Base-by-base conservation (phyloP, 1,140 invertebrate species). In the Galleria mellonella region DNA sequence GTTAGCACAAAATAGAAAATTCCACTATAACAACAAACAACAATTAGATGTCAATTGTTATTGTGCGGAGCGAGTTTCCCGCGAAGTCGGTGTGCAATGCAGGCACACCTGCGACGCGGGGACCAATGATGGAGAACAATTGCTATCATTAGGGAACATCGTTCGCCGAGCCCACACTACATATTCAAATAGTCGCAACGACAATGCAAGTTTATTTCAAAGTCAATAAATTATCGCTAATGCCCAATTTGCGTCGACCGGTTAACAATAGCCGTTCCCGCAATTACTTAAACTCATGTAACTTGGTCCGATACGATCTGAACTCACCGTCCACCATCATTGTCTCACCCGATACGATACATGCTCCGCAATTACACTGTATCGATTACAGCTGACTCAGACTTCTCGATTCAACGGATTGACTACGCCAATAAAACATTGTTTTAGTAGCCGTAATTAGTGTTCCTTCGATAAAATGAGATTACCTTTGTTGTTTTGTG, bases 221-320 rank as follows among this genome's bases (percentile, higher is more conserved):
- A 78, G 58, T 62, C 75, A 70, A 82, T 82, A 82, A 77, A 84
- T 84, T 82, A 84, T 79, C 61, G 75, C 72, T 73, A 83, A 83
- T 81, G 74, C 81, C 71, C 74, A 84, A 84, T 82, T 84, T 84
- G 77, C 76, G 73, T 76, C 76, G 62, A 62, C 66, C 59, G 64
- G 67, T 59, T 75, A 81, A 84, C 81, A 84, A 84, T 83, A 69
- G 64, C 65, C 54, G 72, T 84, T 82, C 77, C 77, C 77, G 76
- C 76, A 78, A 84, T 84, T 84, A 84, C 76, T 81, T 77, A 78
- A 82, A 84, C 71, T 69, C 71, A 68, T 82, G 74, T 83, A 74
- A 78, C 70, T 71, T 60, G 62, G 57, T 70, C 59, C 60, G 79
- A 84, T 84, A 84, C 71, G 60, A 82, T 82, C 79, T 76, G 46